phyloP scores from a whole-genome alignment of 2,888 invertebrate genomes.

The Quadroppia sp. region DNA sequence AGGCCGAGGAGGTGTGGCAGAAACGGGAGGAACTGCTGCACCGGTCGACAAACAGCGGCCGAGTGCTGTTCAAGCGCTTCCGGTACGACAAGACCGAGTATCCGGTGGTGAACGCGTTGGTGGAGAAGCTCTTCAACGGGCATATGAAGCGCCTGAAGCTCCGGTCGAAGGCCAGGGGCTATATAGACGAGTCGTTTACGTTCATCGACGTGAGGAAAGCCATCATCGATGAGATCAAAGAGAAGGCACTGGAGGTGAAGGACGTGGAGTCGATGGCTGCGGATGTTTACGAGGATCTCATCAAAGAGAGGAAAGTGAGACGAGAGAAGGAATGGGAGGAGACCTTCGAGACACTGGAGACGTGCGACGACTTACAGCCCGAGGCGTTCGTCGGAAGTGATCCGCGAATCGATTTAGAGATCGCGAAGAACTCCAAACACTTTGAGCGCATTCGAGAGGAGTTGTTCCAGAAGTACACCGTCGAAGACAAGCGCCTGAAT shows the following conservation, averaged over 20 bases:
- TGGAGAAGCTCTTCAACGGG: background rate
- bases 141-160: constrained; percentile 5
- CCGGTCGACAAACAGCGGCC: background rate
- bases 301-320: background rate
- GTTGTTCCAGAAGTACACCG: background rate
- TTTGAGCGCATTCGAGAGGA: background rate
- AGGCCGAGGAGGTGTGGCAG: background rate
- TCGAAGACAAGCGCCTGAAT: background rate
- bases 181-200: constrained; percentile 28
- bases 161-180: background rate
- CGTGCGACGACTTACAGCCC: background rate
- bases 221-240: background rate
- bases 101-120: constrained; percentile 1
- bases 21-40: constrained; percentile 18
- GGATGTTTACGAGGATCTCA: background rate
- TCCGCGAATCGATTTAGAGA: background rate
- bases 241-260: background rate
- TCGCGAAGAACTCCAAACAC: background rate
- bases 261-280: background rate
- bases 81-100: background rate
- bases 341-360: background rate
- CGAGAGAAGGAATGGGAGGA: background rate
- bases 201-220: constrained; percentile 20
- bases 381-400: background rate
- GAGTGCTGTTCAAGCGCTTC: background rate